Percentiles rank a stretch among this genome's conserved stretches.
Conservation (phyloP, 2,888 invertebrate genomes). For the Teleiodes luculella region DNA sequence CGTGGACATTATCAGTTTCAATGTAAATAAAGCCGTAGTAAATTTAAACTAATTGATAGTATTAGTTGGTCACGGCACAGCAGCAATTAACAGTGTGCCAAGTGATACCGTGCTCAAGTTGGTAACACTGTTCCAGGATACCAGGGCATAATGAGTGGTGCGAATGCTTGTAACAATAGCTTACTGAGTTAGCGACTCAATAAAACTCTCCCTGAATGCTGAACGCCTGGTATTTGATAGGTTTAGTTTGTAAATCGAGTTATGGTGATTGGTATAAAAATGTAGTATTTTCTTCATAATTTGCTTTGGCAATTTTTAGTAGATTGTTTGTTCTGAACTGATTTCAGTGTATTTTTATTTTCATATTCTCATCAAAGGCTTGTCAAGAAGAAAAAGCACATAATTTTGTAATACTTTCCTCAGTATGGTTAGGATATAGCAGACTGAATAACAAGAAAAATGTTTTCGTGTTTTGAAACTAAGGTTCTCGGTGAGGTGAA, state of each 20-base stretch:
- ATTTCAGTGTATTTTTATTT: no score
- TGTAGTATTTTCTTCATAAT: no score
- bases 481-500: no score
- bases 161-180: background rate
- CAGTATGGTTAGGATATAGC: no score
- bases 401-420: no score
- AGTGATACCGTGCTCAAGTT: background rate
- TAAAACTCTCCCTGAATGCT: constrained; percentile 11
- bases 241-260: constrained; percentile 33
- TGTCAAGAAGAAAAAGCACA: no score
- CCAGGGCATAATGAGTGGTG: background rate
- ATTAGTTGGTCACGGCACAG: constrained; percentile 3
- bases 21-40: background rate
- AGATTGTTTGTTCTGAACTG: no score
- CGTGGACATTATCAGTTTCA: constrained; percentile 1
- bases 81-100: background rate
- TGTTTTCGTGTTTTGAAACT: no score
- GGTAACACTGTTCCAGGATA: background rate
- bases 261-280: constrained; percentile 16
- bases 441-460: no score
- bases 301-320: no score
- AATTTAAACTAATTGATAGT: constrained; percentile 5
- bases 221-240: constrained; percentile 31
- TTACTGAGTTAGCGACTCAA: constrained; percentile 2
- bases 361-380: no score